phyloP scores from a whole-genome alignment of 2,888 invertebrate genomes.

The Lepidochrysops patricia region DNA sequence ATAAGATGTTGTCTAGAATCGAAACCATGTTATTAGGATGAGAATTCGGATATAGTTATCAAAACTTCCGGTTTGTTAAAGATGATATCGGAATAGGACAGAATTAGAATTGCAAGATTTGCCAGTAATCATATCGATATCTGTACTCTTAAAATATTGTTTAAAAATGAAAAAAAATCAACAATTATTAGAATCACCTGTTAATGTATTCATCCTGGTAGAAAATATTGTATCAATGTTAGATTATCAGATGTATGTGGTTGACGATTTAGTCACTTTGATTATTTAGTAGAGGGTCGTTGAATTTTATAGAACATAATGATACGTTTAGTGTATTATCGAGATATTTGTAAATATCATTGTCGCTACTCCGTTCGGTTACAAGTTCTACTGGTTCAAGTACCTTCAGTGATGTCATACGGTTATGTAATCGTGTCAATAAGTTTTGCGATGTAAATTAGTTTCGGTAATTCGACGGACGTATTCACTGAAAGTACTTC shows the following conservation, averaged over 20 bases:
- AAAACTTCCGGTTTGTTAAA: constrained; percentile 38
- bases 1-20: constrained; percentile 61
- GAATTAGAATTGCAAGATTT: constrained; percentile 47
- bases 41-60: constrained; percentile 29
- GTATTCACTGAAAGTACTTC: constrained; percentile 28
- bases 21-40: constrained; percentile 40
- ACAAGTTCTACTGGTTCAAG: constrained; percentile 26
- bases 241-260: constrained; percentile 64
- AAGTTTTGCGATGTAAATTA: background rate
- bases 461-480: background rate
- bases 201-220: constrained; percentile 69
- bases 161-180: constrained; percentile 57
- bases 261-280: constrained; percentile 54
- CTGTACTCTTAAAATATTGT: constrained; percentile 51
- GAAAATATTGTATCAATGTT: constrained; percentile 62
- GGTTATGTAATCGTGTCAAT: background rate
- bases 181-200: constrained; percentile 66
- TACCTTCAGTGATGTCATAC: constrained; percentile 25
- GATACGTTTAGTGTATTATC: constrained; percentile 37
- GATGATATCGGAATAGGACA: constrained; percentile 52
- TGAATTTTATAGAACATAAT: constrained; percentile 53
- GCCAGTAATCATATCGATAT: constrained; percentile 67
- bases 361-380: constrained; percentile 45
- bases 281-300: constrained; percentile 52
- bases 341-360: constrained; percentile 45